Base-by-base conservation (phyloP, 1,140 invertebrate species). In the Drosophila rhopaloa region DNA sequence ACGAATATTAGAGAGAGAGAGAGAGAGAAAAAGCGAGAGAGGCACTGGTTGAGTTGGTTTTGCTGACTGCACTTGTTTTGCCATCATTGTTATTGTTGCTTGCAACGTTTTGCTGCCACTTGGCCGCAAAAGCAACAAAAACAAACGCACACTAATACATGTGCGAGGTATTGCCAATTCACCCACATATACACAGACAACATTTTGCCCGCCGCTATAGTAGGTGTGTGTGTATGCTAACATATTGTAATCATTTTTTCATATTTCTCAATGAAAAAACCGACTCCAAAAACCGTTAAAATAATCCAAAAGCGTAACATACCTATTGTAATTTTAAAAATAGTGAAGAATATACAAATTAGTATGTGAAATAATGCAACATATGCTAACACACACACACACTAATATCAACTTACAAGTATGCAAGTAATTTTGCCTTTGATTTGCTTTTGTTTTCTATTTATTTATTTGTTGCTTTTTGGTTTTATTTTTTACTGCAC, bases 21-120 rank as follows among this genome's bases (percentile, higher is more conserved):
- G 44, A 41, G 48, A 37, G 37, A 11, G 58, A 38, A 32, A 63
- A 43, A 40, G 59, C 65, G 56, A 68, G 41, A 41, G 37, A 53
- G 47, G 67, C 67, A 84, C 81, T 83, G 81, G 81, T 84, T 84
- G 81, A 76, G 76, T 80, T 80, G 72, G 66, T 80, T 76, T 80
- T 76, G 81, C 81, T 80, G 77, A 68, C 62, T 80, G 78, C 78
- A 80, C 73, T 81, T 81, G 79, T 76, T 76, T 57, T 80, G 47
- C 58, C 32, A 48, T 47, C 72, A 55, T 76, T 68, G 48, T 75
- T 75, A 78, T 74, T 81, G 82, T 77, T 74, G 81, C 72, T 59
- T 77, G 77, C 72, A 81, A 76, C 65, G 65, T 57, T 83, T 83
- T 74, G 68, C 70, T 67, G 50, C 51, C 50, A 54, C 61, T 65